Base-by-base conservation (phyloP, 1,140 invertebrate species). In the Dreissena rostriformis region DNA sequence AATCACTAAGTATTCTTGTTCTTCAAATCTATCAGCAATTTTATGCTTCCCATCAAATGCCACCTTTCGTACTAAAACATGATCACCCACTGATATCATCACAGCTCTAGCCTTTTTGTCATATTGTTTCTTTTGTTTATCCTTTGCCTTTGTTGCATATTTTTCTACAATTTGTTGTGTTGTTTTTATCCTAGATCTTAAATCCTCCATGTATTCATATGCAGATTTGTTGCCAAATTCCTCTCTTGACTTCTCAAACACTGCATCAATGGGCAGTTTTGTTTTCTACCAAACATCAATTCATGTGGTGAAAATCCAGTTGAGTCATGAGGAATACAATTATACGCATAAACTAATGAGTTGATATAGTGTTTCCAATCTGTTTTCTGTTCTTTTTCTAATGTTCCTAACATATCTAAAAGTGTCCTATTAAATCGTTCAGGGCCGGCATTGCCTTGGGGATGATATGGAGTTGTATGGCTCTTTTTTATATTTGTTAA, bases 391-490 rank as follows among this genome's bases (percentile, higher is more conserved):
- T 70, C 24, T 17, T 76, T 39, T 22, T 86, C 80, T 39, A 86
- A 61, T 29, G 73, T 73, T 7, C 86, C 65, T 19, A n/a, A 61
- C 74, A 87, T 82, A 24, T 72, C 55, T 2, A 82, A 22, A 10
- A 87, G 61, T 2, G 78, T 86, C 12, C 80, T 49, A 52, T 87
- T 87, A 63, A 82, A 87, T 0, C 71, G 5, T 51, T 87, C 84
- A 11, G 19, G 19, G 53, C 67, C 57, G 6, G 92, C 90, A 68
- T 87, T 87, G 0, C 70, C 74, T 19, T 52, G 53, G 6, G 84
- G 75, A 55, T 87, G 84, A 28, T 84, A 87, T 1, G 82, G 75
- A 7, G 79, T 84, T 0, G 86, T 87, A 8, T 83, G 63, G 24
- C 49, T 71, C 24, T 87, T 86, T 55, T 86, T 49, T 17, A 86